Evolutionary conservation across 2,113 vertebrate genomes (phyloP), one percentile per base, ranked within the genome.

Genomic region (Platysternon megacephalum): DNA sequence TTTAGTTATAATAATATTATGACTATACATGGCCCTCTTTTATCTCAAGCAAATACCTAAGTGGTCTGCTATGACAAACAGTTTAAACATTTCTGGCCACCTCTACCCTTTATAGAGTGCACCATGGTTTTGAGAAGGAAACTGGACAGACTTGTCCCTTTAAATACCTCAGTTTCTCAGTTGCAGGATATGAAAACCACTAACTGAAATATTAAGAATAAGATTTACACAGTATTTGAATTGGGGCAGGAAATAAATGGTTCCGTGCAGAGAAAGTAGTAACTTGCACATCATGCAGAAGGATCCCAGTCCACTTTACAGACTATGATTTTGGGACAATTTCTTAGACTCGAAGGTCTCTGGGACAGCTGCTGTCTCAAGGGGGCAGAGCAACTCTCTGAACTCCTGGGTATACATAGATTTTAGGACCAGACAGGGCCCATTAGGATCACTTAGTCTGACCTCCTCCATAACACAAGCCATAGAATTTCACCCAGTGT

Each of bases 11-110:
- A 86, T 49, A 94, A 87, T 86, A 84, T 89, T 93, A 94, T 90
- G 87, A 86, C 90, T 97, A 93, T 95, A 96, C 72, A 94, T 90
- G 89, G 89, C 61, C 79, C 79, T 95, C 80, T 91, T 95, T 95
- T 85, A 48, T 93, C 86, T 89, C 65, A 86, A 95, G 90, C 79
- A 94, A 97, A 96, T 84, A 95, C 55, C 4, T 13, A 92, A 92
- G 88, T 24, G 86, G 93, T 85, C 10, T 90, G 84, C 89, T 56
- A 29, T 1, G 7, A 90, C 53, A 95, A 87, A 95, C 93, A 42
- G 6, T 90, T 93, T 91, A 89, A 90, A 86, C 68, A 90, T 26
- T 79, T 78, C 3, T 55, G 39, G 79, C 52, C 90, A 55, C 9
- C 55, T 95, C 79, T 93, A 48, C 21, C 26, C 65, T 32, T 55